A percentile compares a stretch with the other conserved stretches of the same genome.
Conservation (phyloP, 1,140 invertebrate genomes). For the Sipha flava region DNA sequence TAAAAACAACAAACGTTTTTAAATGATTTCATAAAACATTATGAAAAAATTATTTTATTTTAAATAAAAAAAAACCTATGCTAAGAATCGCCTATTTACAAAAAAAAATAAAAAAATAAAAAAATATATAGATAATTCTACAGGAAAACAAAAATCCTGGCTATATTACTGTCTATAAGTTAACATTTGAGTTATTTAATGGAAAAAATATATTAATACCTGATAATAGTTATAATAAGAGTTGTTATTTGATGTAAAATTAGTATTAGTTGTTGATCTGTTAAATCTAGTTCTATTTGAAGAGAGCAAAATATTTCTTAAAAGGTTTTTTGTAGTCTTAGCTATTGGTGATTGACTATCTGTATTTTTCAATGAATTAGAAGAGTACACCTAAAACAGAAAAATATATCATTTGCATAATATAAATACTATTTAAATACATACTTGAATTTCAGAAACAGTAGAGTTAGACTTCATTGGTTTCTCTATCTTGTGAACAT, state of each 20-base stretch:
- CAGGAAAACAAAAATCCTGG: no score
- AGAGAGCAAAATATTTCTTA: slow-evolving; percentile 12
- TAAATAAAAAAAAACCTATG: no score
- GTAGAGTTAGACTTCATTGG: background rate
- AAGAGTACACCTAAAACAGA: background rate
- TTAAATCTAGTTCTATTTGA: background rate
- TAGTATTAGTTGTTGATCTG: background rate
- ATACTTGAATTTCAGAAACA: background rate
- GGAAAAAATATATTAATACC: no score
- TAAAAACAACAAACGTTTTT: slow-evolving; percentile 2
- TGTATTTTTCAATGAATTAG: background rate
- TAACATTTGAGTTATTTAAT: no score
- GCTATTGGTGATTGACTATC: background rate
- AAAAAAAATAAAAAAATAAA: no score
- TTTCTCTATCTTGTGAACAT: background rate
- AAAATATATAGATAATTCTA: no score
- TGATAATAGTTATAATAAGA: background rate
- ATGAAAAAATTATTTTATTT: no score
- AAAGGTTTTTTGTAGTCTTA: background rate
- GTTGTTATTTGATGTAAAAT: background rate
- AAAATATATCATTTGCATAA: no score
- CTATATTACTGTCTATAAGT: no score
- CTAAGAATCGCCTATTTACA: no score
- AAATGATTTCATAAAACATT: no score
- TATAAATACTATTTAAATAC: background rate